Evolutionary conservation across 1,140 invertebrate species (phyloP).

Genomic region (Drosophila mojavensis): DNA sequence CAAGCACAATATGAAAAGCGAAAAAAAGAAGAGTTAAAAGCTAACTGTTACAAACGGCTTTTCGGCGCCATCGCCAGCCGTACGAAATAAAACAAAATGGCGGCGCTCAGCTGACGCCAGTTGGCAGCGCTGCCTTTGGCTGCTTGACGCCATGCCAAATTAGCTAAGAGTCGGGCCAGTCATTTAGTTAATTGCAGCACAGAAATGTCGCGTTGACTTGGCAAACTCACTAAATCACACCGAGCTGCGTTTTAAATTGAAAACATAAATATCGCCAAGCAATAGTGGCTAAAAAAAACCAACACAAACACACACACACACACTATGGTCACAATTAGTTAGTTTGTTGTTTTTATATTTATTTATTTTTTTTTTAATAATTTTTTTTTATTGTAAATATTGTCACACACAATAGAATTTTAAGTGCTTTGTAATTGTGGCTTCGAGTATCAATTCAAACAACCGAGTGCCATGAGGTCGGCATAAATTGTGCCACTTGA

Average conservation of each 20-base stretch:
- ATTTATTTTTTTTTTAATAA: neutral
- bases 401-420: slow-evolving; percentile 14
- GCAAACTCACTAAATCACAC: slow-evolving; percentile 41
- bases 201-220: slow-evolving; percentile 32
- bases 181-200: slow-evolving; percentile 74
- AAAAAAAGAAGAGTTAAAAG: slow-evolving; percentile 27
- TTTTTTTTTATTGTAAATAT: slow-evolving; percentile 5
- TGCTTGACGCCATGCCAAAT: slow-evolving; percentile 73
- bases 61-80: slow-evolving; percentile 58
- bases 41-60: slow-evolving; percentile 45
- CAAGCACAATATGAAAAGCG: neutral
- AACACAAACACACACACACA: neutral
- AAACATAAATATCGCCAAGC: slow-evolving; percentile 49
- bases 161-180: slow-evolving; percentile 68
- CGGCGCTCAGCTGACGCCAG: slow-evolving; percentile 44
- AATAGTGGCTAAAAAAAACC: slow-evolving; percentile 9
- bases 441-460: slow-evolving; percentile 9
- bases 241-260: slow-evolving; percentile 49
- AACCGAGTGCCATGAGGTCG: neutral
- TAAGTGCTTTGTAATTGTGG: slow-evolving; percentile 14
- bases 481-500: slow-evolving; percentile 1
- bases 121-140: slow-evolving; percentile 32
- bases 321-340: neutral
- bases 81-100: slow-evolving; percentile 71
- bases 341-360: too few relatives aligned